A percentile compares a stretch with the other conserved stretches of the same genome.
These are phyloP conservation scores for Scophthalmus maximus DNA, from an alignment of 2,113 vertebrate species.

Conservation along the genomic window DNA sequence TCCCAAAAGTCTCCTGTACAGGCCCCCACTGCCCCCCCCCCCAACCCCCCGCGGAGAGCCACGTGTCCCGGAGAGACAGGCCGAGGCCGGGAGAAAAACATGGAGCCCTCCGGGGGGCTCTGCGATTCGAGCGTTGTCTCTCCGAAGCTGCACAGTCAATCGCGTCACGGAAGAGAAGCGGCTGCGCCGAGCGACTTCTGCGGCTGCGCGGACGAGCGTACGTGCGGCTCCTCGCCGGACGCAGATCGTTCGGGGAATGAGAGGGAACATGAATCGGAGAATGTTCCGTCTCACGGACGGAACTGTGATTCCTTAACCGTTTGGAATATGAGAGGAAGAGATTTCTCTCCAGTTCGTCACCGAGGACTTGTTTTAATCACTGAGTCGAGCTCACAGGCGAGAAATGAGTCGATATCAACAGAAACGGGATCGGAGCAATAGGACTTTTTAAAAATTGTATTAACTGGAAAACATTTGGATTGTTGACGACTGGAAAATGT, in stretches of 20 bases:
- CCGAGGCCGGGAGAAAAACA: constrained; percentile 47
- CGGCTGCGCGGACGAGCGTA: constrained; percentile 38
- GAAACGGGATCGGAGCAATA: not conserved
- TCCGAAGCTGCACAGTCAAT: constrained; percentile 67
- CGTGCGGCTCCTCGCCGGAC: constrained; percentile 27
- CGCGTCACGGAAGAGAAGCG: constrained; percentile 51
- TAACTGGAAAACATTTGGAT: not conserved
- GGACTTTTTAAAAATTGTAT: not conserved
- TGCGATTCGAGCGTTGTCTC: constrained; percentile 64
- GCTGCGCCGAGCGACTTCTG: constrained; percentile 42
- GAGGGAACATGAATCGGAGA: constrained; percentile 21
- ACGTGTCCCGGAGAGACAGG: constrained; percentile 70
- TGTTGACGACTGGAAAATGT: too few species aligned
- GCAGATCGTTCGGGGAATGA: constrained; percentile 18
- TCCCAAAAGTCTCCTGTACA: constrained; percentile 63
- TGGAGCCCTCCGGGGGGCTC: constrained; percentile 54
- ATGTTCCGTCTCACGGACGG: constrained; percentile 10
- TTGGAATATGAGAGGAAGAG: constrained; percentile 15
- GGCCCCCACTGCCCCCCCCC: constrained; percentile 35
- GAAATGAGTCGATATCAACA: constrained; percentile 5
- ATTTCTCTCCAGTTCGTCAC: constrained; percentile 31
- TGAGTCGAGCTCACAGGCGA: constrained; percentile 11
- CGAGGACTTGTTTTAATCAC: constrained; percentile 26
- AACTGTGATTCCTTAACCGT: constrained; percentile 15
- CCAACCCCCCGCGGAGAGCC: constrained; percentile 38